Evolutionary conservation across 1,140 invertebrate genomes (phyloP).

Genomic region (Arion vulgaris): DNA sequence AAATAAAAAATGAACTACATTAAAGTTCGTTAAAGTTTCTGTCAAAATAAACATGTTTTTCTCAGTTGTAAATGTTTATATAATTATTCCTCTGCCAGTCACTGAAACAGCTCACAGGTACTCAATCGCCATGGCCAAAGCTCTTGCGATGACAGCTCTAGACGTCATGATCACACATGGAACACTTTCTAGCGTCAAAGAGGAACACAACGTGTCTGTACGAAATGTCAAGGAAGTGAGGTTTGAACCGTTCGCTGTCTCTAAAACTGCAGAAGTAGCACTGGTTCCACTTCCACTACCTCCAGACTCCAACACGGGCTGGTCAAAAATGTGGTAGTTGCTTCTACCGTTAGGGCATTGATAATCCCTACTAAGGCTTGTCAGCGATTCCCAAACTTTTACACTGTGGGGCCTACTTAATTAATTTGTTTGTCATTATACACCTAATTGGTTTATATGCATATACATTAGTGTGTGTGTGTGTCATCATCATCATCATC

Average conservation of each 20-base stretch:
- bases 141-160: conserved; percentile 31
- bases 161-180: conserved; percentile 3
- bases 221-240: not conserved
- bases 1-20: too few species aligned
- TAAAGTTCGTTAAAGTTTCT: too few species aligned
- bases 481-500: too few species aligned
- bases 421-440: too few species aligned
- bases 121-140: conserved; percentile 17
- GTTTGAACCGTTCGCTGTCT: not conserved
- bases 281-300: not conserved
- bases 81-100: not conserved
- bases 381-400: too few species aligned
- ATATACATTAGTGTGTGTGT: too few species aligned
- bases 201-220: not conserved
- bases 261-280: not conserved
- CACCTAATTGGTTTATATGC: too few species aligned
- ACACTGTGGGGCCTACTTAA: too few species aligned
- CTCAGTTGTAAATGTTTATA: too few species aligned
- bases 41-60: too few species aligned
- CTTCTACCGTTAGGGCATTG: too few species aligned
- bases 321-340: not conserved
- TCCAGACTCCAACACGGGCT: conserved; percentile 16
- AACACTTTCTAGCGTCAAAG: conserved; percentile 20
- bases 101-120: not conserved
- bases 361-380: too few species aligned